A percentile compares a stretch with the other conserved stretches of the same genome.
These are phyloP conservation scores for Chondrosia reniformis DNA, from an alignment of 37 sponge, comb jelly and placozoan genomes.

Conservation along the genomic window DNA sequence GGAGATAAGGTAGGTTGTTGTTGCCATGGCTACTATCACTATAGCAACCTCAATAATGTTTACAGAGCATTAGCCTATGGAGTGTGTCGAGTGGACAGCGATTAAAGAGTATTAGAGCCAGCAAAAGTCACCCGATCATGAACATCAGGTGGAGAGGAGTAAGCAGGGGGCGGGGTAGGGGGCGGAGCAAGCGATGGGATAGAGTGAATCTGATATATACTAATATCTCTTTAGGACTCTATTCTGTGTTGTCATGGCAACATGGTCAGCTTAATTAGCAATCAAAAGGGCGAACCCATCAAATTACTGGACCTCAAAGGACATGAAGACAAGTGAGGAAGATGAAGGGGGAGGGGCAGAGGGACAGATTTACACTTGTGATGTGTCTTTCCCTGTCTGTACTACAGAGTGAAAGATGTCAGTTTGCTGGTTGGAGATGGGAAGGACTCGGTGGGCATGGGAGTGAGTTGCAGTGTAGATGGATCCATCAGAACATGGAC, in stretches of 20 bases:
- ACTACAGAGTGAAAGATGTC: constrained; percentile 54
- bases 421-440: constrained; percentile 20
- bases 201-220: not conserved
- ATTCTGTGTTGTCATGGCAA: not conserved
- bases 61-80: constrained; percentile 65
- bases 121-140: constrained; percentile 43
- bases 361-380: not conserved
- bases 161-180: not conserved
- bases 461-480: constrained; percentile 49
- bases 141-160: constrained; percentile 49
- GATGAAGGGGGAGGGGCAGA: not conserved
- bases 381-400: too few relatives aligned
- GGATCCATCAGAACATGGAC: constrained; percentile 58
- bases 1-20: constrained; percentile 57
- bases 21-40: not conserved
- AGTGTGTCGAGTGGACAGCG: constrained; percentile 38
- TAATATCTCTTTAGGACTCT: not conserved
- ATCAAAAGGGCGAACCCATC: constrained; percentile 32
- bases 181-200: not conserved
- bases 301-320: constrained; percentile 48
- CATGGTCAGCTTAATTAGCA: constrained; percentile 38
- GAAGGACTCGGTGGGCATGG: not conserved
- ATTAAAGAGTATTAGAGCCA: constrained; percentile 29
- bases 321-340: constrained; percentile 46
- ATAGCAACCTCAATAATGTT: not conserved